Conservation (phyloP, 2,888 invertebrate genomes). For the Anthophora plumipes region DNA sequence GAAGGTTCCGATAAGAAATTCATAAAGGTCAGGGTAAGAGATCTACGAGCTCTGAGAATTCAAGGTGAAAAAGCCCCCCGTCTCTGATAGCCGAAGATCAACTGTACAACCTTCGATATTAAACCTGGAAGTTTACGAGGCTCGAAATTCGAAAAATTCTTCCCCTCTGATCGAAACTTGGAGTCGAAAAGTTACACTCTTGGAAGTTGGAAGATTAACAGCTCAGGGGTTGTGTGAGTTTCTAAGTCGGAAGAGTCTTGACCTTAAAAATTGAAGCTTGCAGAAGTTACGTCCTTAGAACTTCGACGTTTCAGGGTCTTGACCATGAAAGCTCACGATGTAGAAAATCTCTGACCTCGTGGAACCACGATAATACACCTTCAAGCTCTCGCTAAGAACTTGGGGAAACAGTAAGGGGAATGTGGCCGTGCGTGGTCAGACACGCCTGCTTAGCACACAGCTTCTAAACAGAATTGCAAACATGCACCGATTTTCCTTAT, state of each 20-base stretch:
- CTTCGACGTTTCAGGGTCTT: not conserved
- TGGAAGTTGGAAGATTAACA: not conserved
- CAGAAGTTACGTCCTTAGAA: not conserved
- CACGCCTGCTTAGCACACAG: too few relatives aligned
- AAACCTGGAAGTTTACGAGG: too few relatives aligned
- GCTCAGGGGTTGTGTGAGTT: too few relatives aligned
- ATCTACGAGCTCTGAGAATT: constrained; percentile 4
- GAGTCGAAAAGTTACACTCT: not conserved
- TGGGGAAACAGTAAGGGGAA: not conserved
- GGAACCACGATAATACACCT: too few relatives aligned
- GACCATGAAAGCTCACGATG: not conserved
- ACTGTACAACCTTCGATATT: not conserved
- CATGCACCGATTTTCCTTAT: too few relatives aligned
- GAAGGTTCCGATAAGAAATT: not conserved
- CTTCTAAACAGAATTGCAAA: too few relatives aligned
- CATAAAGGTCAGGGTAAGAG: constrained; percentile 30
- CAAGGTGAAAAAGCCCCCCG: constrained; percentile 16
- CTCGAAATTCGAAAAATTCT: not conserved
- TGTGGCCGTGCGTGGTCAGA: not conserved
- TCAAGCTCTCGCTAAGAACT: not conserved
- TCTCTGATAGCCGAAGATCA: not conserved
- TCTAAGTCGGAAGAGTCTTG: too few relatives aligned
- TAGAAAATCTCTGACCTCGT: not conserved
- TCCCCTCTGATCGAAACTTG: not conserved
- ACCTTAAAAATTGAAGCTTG: not conserved